Percentiles rank a stretch among this genome's conserved stretches.
Evolutionary conservation across 1,140 invertebrate genomes (phyloP).

Genomic region (Drosophila hydei): DNA sequence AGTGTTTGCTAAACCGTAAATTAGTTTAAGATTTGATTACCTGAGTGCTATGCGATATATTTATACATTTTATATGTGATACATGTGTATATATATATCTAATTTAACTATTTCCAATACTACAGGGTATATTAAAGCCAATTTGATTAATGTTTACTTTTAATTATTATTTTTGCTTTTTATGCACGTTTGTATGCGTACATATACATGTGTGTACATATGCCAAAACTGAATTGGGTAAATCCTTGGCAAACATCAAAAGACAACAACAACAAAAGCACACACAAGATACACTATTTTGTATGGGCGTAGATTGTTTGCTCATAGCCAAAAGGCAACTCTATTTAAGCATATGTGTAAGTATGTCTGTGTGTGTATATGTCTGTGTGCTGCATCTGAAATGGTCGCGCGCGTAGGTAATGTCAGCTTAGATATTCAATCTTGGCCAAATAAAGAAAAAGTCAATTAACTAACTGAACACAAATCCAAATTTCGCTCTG

Average conservation of each 20-base stretch:
- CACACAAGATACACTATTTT: not conserved
- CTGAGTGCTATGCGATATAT: too few species aligned
- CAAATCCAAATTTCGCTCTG: conserved; percentile 25
- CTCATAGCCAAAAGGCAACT: not conserved
- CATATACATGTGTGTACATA: not conserved
- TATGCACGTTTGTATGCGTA: not conserved
- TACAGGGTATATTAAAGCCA: not conserved
- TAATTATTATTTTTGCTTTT: not conserved
- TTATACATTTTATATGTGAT: not conserved
- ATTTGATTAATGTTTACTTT: not conserved
- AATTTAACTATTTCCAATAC: not conserved
- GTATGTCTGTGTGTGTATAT: not conserved
- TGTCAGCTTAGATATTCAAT: conserved; percentile 33
- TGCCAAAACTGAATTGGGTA: conserved; percentile 18
- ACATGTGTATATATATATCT: not conserved
- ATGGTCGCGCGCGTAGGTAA: conserved; percentile 34
- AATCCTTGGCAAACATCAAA: conserved; percentile 32
- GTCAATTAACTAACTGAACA: conserved; percentile 35
- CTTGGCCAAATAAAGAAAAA: conserved; percentile 37
- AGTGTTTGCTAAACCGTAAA: too few species aligned
- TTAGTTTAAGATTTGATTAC: too few species aligned
- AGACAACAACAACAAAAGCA: not conserved
- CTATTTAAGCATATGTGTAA: conserved; percentile 4
- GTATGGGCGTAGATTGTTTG: conserved; percentile 27
- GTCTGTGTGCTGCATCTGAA: conserved; percentile 12